phyloP scores from a whole-genome alignment of 2,888 invertebrate genomes.

The Microplitis manilae region DNA sequence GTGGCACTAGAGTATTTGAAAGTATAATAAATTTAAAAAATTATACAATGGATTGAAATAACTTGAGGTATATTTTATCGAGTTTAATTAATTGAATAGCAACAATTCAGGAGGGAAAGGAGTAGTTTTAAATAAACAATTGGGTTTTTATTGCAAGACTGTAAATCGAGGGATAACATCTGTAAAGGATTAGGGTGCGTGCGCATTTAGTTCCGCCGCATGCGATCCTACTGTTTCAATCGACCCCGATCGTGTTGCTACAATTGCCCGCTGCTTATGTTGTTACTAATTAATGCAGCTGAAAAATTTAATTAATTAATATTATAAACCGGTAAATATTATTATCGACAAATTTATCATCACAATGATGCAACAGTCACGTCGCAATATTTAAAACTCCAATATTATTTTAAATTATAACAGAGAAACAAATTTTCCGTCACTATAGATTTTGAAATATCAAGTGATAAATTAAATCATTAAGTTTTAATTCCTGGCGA shows the following conservation, averaged over 20 bases:
- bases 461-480: too few relatives aligned
- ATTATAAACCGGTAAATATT: background rate
- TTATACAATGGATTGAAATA: background rate
- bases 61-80: background rate
- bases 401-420: too few relatives aligned
- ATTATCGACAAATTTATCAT: too few relatives aligned
- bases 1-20: background rate
- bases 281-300: background rate
- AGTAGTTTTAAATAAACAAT: background rate
- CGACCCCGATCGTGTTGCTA: background rate
- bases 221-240: background rate
- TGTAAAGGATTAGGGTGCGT: background rate
- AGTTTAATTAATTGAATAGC: background rate
- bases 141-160: background rate
- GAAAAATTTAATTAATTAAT: constrained; percentile 6
- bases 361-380: too few relatives aligned
- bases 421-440: too few relatives aligned
- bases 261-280: background rate
- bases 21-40: background rate
- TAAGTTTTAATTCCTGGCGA: too few relatives aligned
- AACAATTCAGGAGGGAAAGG: background rate
- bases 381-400: too few relatives aligned
- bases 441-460: too few relatives aligned
- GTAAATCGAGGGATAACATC: background rate
- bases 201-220: background rate